phyloP scores from a whole-genome alignment of 2,113 vertebrate species.

The Atractosteus spatula region DNA sequence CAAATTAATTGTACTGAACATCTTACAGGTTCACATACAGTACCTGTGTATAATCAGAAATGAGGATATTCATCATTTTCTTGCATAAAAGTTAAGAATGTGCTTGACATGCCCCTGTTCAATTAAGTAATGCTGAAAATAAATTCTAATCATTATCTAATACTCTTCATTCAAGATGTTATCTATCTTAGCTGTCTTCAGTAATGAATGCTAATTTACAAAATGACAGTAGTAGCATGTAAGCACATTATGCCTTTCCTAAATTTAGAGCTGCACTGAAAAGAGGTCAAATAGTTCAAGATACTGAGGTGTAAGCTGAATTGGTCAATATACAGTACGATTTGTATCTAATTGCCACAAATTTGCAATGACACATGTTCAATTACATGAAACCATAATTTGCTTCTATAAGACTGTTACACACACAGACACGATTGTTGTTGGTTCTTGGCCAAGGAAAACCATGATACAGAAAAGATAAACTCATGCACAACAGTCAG shows the following conservation, averaged over 20 bases:
- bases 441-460: too few relatives aligned
- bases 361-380: too few relatives aligned
- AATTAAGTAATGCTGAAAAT: conserved; percentile 20
- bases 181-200: conserved; percentile 22
- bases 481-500: too few relatives aligned
- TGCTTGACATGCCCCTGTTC: conserved; percentile 15
- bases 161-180: conserved; percentile 32
- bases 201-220: conserved; percentile 30
- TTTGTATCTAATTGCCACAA: too few relatives aligned
- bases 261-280: background rate
- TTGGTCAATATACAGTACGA: too few relatives aligned
- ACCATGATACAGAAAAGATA: too few relatives aligned
- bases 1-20: too few relatives aligned
- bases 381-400: too few relatives aligned
- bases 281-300: background rate
- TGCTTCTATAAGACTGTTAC: too few relatives aligned
- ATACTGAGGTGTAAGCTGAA: background rate
- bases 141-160: conserved; percentile 36
- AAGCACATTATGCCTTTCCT: too few relatives aligned
- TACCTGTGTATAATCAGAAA: background rate
- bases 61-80: conserved; percentile 18
- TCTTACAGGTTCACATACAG: too few relatives aligned
- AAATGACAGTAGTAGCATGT: background rate
- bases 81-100: conserved; percentile 19
- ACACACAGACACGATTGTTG: too few relatives aligned